Evolutionary conservation across 2,888 invertebrate species (phyloP), one percentile per base, ranked within the genome.

Genomic region (Xylota sylvarum): DNA sequence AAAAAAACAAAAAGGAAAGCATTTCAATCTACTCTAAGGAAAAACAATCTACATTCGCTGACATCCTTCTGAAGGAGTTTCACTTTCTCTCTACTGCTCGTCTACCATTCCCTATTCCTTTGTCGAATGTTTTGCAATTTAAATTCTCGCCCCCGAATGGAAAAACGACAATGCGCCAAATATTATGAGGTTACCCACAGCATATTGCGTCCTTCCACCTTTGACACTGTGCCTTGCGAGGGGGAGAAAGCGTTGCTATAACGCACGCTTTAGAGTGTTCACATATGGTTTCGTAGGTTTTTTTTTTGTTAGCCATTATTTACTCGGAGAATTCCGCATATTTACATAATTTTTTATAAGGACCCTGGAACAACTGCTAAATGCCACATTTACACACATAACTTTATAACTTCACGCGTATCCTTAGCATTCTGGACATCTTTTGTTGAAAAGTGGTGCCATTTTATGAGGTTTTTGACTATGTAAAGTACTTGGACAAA

Each of bases 71-170:
- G 27, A 77, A 76, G 76, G 30, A 81, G 67, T 55, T 70, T 82
- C 65, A 56, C 56, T 69, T 69, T 76, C 43, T 12, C 37, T 46
- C 19, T 19, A 5, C 7, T 9, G 5, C 35, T 52, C 9, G 35
- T 35, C 35, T 55, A 43, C 9, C 5, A 52, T 62, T 69, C 35
- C 27, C 9, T 3, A 52, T 62, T 69, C 35, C 27, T 69, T 43
- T 56, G 64, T 56, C 56, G 46, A 52, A 37, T 72, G 19, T 79
- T 78, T 73, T 56, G 73, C 79, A 80, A 80, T 73, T 80, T 73
- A 73, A 80, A 80, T 80, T 48, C 30, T 17, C 64, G 1, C 55
- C 55, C 19, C 9, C 23, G 43, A 56, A 48, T 58, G 50, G 40
- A 60, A 48, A 72, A 17, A 60, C 67, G 69, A 50, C 14, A 65